Evolutionary conservation across 2,888 invertebrate genomes (phyloP), one percentile per base, ranked within the genome.

Genomic region (Parochlus steinenii): DNA sequence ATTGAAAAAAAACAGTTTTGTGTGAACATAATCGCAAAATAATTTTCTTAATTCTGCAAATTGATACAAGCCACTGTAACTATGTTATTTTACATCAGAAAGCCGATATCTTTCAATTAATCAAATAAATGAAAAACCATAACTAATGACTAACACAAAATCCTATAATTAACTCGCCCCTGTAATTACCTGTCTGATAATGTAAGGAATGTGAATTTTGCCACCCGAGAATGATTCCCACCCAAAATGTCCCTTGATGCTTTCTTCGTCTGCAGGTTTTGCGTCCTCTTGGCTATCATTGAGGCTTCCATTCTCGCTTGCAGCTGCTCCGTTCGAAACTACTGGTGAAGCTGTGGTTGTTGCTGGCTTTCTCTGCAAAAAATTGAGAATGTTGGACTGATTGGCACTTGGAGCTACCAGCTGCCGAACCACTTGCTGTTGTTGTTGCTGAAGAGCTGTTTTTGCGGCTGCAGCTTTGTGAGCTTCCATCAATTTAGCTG

Each of bases 181-280:
- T n/a, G n/a, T n/a, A n/a, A n/a, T n/a, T n/a, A n/a, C n/a, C 33
- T 74, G 71, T 14, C 93, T 69, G 51, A 78, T 75, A 44, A 93
- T 82, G 55, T 81, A 90, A 2, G 93, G 93, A 51, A 93, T 81
- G 56, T 77, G 74, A 46, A 72, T 73, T 49, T 80, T 80, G 41
- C 85, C 87, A 16, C 36, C 11, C n/a, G 22, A 30, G 32, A 92
- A 71, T 47, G 76, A 76, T 40, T 79, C 77, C 92, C 92, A 93
- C 34, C 89, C 89, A 56, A 92, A 93, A 49, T 81, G 73, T 25
- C 81, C 79, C 47, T 75, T 71, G 52, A 74, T 71, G 39, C 80
- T 80, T 43, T 79, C 75, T 47, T 81, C 81, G 50, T 82, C 82
- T 3, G 28, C 34, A 2, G 30, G 27, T 12, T 33, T 41, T 14